Evolutionary conservation across 2,888 invertebrate species (phyloP).

Genomic region (Alviniconcha strummeri): DNA sequence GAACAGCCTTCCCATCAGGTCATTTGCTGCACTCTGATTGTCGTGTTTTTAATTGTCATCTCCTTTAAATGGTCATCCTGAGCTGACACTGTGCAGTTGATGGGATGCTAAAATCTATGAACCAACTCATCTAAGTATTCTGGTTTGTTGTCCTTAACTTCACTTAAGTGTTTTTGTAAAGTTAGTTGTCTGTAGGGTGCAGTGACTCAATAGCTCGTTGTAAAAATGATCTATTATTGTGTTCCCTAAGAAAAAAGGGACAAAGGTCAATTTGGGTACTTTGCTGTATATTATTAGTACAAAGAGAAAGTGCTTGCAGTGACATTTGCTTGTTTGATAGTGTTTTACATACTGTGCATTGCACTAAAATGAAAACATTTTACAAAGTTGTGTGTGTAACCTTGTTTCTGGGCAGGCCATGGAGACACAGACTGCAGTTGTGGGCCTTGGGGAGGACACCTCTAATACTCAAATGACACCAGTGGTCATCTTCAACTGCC

Average conservation of each 20-base stretch:
- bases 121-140: not conserved
- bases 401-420: not conserved
- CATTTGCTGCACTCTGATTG: no score
- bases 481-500: conserved; percentile 34
- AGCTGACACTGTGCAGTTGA: not conserved
- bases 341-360: no score
- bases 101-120: no score
- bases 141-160: no score
- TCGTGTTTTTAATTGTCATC: not conserved
- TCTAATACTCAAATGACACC: not conserved
- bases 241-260: not conserved
- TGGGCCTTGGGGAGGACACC: not conserved
- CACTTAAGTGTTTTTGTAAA: not conserved
- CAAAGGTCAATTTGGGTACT: no score
- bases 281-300: no score
- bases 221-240: not conserved
- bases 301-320: no score
- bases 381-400: no score
- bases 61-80: not conserved
- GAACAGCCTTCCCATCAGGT: not conserved
- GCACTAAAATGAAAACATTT: no score
- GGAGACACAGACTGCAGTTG: conserved; percentile 24
- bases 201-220: not conserved
- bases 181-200: not conserved
- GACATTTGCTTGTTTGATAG: no score